These are phyloP conservation scores for Marasmarcha lunaedactyla DNA, from an alignment of 2,888 invertebrate species.

Conservation along the genomic window DNA sequence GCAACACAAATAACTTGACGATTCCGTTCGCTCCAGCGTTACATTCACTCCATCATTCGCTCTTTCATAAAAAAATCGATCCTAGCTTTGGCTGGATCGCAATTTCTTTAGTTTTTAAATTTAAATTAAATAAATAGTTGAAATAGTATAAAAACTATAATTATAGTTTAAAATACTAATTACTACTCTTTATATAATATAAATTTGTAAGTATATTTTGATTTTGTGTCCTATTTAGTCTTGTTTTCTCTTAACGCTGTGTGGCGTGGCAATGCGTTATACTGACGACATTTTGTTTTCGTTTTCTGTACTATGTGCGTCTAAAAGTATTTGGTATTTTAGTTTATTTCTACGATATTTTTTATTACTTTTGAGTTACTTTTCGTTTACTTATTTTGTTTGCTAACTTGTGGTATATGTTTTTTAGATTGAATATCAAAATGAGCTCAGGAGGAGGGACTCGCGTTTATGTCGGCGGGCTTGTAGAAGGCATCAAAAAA, in stretches of 20 bases:
- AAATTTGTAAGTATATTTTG: background rate
- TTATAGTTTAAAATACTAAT: background rate
- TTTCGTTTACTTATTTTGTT: background rate
- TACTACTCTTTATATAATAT: background rate
- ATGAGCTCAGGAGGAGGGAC: slow-evolving; percentile 72
- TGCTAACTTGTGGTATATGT: background rate
- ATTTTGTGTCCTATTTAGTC: background rate
- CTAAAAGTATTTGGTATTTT: background rate
- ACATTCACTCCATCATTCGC: slow-evolving; percentile 13
- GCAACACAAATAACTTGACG: no score
- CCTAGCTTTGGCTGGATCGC: background rate
- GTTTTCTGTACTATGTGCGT: slow-evolving; percentile 14
- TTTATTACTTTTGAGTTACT: background rate
- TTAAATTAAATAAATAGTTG: background rate
- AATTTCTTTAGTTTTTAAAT: background rate
- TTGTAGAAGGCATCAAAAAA: slow-evolving; percentile 89
- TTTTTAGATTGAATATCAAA: slow-evolving; percentile 3
- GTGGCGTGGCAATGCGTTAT: slow-evolving; percentile 52
- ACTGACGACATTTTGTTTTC: slow-evolving; percentile 62
- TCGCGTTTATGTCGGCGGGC: slow-evolving; percentile 90
- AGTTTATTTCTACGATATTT: no score
- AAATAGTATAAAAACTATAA: background rate
- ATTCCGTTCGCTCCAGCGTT: no score
- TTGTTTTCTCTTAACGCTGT: background rate
- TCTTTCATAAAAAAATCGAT: slow-evolving; percentile 4